Conservation (phyloP, 2,797 vertebrate genomes). For the Oophaga sylvatica region DNA sequence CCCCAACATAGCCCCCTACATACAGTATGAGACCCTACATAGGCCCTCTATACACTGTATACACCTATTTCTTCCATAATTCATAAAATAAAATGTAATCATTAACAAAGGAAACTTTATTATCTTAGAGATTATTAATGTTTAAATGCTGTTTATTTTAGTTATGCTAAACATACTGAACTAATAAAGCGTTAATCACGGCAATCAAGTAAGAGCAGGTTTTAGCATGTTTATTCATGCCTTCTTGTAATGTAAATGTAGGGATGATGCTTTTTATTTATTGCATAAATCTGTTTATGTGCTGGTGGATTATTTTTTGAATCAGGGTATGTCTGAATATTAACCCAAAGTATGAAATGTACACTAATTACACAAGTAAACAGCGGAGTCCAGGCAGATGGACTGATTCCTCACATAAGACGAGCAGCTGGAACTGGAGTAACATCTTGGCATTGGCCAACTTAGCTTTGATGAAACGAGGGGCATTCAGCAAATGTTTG, state of each 20-base stretch:
- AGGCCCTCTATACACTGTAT: no score
- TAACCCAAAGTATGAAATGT: constrained; percentile 7
- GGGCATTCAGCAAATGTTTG: constrained; percentile 7
- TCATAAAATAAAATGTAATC: no score
- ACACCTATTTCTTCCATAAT: no score
- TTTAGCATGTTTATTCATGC: neutral
- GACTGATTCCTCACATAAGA: constrained; percentile 28
- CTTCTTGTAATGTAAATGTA: neutral
- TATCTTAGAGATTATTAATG: no score
- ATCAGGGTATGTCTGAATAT: neutral
- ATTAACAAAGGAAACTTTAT: no score
- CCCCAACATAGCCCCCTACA: no score
- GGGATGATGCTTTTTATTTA: neutral
- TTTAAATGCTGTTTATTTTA: no score
- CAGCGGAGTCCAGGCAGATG: constrained; percentile 38
- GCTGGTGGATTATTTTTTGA: neutral
- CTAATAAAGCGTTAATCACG: neutral
- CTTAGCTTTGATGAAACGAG: constrained; percentile 12
- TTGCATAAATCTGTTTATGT: neutral
- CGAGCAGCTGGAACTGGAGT: constrained; percentile 24
- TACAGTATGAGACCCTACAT: no score
- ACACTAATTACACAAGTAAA: constrained; percentile 15
- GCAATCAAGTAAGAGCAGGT: neutral
- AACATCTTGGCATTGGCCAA: constrained; percentile 21
- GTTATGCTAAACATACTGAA: neutral